Conservation (phyloP, 2,888 invertebrate genomes). For the Drosophila barbarae region DNA sequence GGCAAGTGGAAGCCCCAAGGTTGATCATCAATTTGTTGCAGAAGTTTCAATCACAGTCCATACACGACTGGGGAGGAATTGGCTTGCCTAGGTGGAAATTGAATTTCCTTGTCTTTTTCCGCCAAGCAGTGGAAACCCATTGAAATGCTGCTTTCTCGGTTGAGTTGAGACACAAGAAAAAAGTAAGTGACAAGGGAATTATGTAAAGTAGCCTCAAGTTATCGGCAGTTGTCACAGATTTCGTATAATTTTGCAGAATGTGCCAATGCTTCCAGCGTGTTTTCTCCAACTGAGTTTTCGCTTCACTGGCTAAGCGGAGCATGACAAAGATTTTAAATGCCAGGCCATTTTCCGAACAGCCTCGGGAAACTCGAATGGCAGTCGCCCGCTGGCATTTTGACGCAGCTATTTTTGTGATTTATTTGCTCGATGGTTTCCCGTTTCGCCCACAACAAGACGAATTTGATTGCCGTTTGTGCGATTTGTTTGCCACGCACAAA, state of each 20-base stretch:
- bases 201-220: conserved; percentile 63
- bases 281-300: conserved; percentile 11
- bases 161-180: conserved; percentile 10
- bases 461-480: conserved; percentile 30
- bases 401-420: conserved; percentile 53
- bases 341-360: conserved; percentile 5
- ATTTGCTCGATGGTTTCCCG: conserved; percentile 29
- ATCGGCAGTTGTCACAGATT: conserved; percentile 57
- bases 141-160: conserved; percentile 6
- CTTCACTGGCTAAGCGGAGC: conserved; percentile 21
- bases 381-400: conserved; percentile 15
- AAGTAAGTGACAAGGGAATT: conserved; percentile 56
- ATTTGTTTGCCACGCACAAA: conserved; percentile 16
- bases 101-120: conserved; percentile 30
- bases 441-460: conserved; percentile 23
- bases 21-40: conserved; percentile 35
- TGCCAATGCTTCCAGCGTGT: conserved; percentile 22
- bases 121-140: not conserved
- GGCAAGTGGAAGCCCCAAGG: not conserved
- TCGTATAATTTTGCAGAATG: conserved; percentile 58
- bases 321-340: conserved; percentile 41
- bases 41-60: conserved; percentile 28
- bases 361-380: not conserved
- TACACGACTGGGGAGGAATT: conserved; percentile 6
- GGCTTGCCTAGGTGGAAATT: conserved; percentile 35